These are phyloP conservation scores for Rhizoglyphus robini DNA, from an alignment of 1,140 invertebrate species.

Conservation along the genomic window DNA sequence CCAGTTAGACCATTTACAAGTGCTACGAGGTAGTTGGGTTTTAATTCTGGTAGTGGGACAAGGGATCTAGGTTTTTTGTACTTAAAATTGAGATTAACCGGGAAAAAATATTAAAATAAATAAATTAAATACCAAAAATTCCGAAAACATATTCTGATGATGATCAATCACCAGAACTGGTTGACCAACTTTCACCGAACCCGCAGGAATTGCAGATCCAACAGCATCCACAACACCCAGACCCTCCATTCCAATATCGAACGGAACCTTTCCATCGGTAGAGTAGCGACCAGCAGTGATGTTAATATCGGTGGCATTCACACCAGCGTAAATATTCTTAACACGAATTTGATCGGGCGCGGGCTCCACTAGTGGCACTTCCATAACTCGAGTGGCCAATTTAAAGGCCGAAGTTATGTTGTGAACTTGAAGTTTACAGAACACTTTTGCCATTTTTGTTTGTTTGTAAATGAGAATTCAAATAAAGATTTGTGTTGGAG, in stretches of 20 bases:
- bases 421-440: conserved; percentile 18
- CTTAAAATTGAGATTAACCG: no score
- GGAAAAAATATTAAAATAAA: not conserved
- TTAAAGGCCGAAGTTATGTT: not conserved
- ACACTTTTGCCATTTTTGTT: not conserved
- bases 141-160: no score
- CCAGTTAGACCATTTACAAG: conserved; percentile 6
- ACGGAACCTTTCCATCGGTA: conserved; percentile 8
- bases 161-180: not conserved
- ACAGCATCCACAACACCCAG: not conserved
- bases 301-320: conserved; percentile 23
- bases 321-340: conserved; percentile 11
- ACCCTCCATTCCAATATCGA: conserved; percentile 20
- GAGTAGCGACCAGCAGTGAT: conserved; percentile 17
- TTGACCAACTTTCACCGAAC: not conserved
- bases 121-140: no score
- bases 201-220: not conserved
- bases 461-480: no score
- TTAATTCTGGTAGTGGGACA: conserved; percentile 9
- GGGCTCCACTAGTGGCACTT: conserved; percentile 6
- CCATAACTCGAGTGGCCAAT: no score
- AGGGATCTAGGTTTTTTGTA: not conserved
- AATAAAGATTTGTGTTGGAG: no score
- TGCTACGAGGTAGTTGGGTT: conserved; percentile 4
- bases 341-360: conserved; percentile 14